phyloP scores from a whole-genome alignment of 2,113 vertebrate species.

The Mustelus asterias region DNA sequence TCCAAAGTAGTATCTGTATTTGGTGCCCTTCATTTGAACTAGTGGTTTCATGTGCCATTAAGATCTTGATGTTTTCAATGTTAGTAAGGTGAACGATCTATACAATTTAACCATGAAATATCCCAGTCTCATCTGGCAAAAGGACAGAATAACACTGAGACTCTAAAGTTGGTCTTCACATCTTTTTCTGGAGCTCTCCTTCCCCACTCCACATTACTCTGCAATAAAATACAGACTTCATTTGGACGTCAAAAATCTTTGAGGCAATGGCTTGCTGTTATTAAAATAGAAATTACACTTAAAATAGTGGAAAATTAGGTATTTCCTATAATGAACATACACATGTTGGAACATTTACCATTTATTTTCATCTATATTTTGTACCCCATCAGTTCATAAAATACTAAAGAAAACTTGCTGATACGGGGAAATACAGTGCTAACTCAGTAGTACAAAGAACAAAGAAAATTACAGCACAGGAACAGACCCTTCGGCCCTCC shows the following conservation, averaged over 20 bases:
- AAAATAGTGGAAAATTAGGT: background rate
- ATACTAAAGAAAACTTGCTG: background rate
- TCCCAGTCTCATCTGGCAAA: too few species aligned
- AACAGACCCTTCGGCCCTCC: too few species aligned
- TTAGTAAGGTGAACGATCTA: background rate
- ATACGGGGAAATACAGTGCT: too few species aligned
- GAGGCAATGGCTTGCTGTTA: background rate
- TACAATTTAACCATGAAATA: background rate
- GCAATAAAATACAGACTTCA: background rate
- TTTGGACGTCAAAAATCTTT: background rate
- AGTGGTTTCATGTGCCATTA: background rate
- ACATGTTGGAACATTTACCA: background rate
- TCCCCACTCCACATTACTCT: background rate
- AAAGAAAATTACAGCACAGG: too few species aligned
- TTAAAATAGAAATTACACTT: background rate
- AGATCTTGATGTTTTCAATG: background rate
- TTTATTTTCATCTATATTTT: background rate
- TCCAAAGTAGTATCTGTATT: background rate
- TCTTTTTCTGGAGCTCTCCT: background rate
- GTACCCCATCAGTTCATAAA: background rate
- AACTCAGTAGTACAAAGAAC: background rate
- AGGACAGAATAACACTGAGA: background rate
- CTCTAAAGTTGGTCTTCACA: background rate
- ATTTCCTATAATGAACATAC: background rate
- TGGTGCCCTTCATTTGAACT: slow-evolving; percentile 28